A percentile compares a stretch with the other conserved stretches of the same genome.
These are phyloP conservation scores for Morpho deidamia DNA, from an alignment of 2,888 invertebrate species.

Conservation along the genomic window DNA sequence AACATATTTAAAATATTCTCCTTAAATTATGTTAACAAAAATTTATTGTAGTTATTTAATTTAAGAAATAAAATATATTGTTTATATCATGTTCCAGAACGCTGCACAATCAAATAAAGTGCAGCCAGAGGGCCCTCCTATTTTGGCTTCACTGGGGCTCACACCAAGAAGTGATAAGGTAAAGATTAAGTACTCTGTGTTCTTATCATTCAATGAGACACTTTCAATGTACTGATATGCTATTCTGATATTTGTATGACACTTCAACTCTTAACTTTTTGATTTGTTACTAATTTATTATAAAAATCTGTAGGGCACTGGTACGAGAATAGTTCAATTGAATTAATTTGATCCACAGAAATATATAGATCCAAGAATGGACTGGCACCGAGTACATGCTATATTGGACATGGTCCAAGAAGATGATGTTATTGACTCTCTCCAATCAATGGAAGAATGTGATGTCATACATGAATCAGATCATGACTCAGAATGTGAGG, in stretches of 20 bases:
- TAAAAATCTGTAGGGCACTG: conserved; percentile 16
- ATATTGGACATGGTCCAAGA: conserved; percentile 69
- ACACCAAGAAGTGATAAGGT: conserved; percentile 77
- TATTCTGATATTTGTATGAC: conserved; percentile 35
- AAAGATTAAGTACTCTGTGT: conserved; percentile 41
- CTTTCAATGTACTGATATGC: conserved; percentile 25
- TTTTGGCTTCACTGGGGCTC: conserved; percentile 72
- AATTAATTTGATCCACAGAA: conserved; percentile 73
- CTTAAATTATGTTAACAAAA: background rate
- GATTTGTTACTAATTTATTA: conserved; percentile 6
- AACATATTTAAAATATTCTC: background rate
- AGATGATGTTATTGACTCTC: conserved; percentile 61
- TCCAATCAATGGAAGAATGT: conserved; percentile 60
- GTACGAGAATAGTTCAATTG: conserved; percentile 63
- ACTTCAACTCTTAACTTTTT: conserved; percentile 27
- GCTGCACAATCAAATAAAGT: conserved; percentile 47
- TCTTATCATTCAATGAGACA: conserved; percentile 37
- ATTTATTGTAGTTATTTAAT: background rate
- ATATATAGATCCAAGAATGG: conserved; percentile 70
- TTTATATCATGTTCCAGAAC: conserved; percentile 47
- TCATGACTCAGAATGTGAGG: conserved; percentile 62
- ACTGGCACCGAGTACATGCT: conserved; percentile 71
- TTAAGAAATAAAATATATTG: background rate
- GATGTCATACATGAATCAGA: conserved; percentile 60
- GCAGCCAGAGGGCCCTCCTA: conserved; percentile 72